Base-by-base conservation (phyloP, 2,888 invertebrate species). In the Cerastis rubricosa region DNA sequence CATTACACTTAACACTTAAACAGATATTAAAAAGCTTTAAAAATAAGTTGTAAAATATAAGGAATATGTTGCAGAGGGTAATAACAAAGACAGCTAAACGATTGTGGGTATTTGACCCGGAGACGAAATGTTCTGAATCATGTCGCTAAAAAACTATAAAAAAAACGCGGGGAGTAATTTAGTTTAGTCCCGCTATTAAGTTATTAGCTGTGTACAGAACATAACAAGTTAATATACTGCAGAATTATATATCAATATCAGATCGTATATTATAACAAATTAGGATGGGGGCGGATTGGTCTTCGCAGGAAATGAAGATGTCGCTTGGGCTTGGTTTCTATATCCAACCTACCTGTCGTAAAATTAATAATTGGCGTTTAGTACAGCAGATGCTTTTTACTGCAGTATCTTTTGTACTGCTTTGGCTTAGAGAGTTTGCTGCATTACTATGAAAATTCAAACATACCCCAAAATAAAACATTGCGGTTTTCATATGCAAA, bases 61-160 rank as follows among this genome's bases (percentile, higher is more conserved):
- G 85, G 80, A 85, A 83, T 81, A 76, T 80, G 74, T 78, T 85
- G 78, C 76, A 78, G 76, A 71, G 81, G 66, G 77, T 83, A 78
- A 78, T 80, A 81, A 83, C 78, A 84, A 84, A 85, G 80, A 74
- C 81, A 71, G 76, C 68, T 80, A 83, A 79, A 85, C 80, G 85
- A 88, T 82, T 85, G 87, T 91, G 90, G 93, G 94, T 92, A 91
- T 90, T 92, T 92, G 93, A 92, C 91, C 94, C 94, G 93, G 92
- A 93, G 91, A 91, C 91, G 92, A 91, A 93, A 92, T 88, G 65
- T 71, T 86, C 89, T 92, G 92, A 93, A 92, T 93, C 94, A 94
- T 91, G 90, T 90, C 81, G 83, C 87, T 89, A 91, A 92, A 89
- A 92, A 93, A 89, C 88, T 85, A 84, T 85, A 85, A 85, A 83